Percentiles rank a stretch among this genome's conserved stretches.
These are phyloP conservation scores for Apus apus DNA, from an alignment of 2,113 vertebrate species.

Conservation along the genomic window DNA sequence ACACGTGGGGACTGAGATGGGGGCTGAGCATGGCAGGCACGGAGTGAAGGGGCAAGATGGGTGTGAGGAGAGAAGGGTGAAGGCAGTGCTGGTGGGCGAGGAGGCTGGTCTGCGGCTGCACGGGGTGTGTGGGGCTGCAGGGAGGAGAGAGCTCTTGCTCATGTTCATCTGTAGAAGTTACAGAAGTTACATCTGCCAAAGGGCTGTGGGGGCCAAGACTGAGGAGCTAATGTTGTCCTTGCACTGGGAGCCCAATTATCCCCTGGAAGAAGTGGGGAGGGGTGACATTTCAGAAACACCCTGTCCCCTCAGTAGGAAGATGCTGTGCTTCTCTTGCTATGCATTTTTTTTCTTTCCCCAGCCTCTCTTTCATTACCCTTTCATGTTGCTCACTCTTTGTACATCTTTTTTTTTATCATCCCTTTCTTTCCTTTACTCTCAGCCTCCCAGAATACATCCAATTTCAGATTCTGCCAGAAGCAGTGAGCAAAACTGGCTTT, in stretches of 20 bases:
- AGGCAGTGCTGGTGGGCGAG: not conserved
- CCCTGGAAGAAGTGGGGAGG: not conserved
- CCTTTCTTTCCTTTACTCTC: not conserved
- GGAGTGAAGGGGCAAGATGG: not conserved
- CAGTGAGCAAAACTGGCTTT: constrained; percentile 71
- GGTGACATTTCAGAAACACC: not conserved
- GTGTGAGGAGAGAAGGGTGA: fast-evolving
- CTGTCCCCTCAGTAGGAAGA: not conserved
- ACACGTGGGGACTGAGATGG: not conserved
- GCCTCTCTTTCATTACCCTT: not conserved
- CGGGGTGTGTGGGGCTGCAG: not conserved
- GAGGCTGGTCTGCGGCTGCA: not conserved
- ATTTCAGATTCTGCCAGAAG: constrained; percentile 23
- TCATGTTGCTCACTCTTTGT: not conserved
- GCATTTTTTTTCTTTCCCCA: not conserved
- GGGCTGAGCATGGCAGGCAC: not conserved
- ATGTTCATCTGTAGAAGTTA: not conserved
- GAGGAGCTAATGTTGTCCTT: not conserved
- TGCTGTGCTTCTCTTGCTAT: not conserved
- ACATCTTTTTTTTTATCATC: not conserved
- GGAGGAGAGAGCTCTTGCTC: not conserved
- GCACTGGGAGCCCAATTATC: not conserved
- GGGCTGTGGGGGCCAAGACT: not conserved
- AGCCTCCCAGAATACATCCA: not conserved
- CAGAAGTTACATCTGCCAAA: not conserved